These are phyloP conservation scores for Spisula solida DNA, from an alignment of 2,888 invertebrate species.

Conservation along the genomic window DNA sequence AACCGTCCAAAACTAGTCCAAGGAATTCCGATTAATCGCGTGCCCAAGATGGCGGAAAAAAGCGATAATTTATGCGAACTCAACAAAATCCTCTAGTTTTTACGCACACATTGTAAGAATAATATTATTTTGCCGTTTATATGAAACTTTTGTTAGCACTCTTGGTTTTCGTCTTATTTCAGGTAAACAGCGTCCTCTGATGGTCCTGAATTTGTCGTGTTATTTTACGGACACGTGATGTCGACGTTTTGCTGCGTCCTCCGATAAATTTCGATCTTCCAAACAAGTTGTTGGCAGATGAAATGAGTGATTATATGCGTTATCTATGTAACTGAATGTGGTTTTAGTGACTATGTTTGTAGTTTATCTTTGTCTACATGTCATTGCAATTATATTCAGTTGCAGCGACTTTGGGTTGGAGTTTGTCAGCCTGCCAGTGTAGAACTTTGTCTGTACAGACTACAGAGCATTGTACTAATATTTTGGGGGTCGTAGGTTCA, in stretches of 20 bases:
- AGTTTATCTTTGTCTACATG: not conserved
- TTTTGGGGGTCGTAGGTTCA: no score
- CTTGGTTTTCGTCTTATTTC: not conserved
- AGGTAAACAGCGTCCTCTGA: not conserved
- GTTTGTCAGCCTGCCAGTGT: no score
- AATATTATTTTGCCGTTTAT: not conserved
- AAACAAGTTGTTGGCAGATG: not conserved
- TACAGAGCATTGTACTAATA: no score
- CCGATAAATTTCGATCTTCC: not conserved
- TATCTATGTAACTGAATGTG: not conserved
- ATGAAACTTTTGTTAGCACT: not conserved
- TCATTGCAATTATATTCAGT: no score
- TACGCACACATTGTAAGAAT: not conserved
- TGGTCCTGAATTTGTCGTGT: not conserved
- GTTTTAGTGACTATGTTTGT: not conserved
- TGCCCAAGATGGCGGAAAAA: constrained; percentile 40
- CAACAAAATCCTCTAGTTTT: constrained; percentile 21
- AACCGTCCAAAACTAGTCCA: not conserved
- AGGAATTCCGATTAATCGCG: constrained; percentile 36
- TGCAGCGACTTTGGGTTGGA: no score
- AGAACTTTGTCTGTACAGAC: no score
- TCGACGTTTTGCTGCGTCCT: not conserved
- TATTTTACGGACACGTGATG: not conserved
- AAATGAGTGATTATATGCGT: not conserved
- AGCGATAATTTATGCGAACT: constrained; percentile 42